Base-by-base conservation (phyloP, 2,888 invertebrate species). In the Macroteleia sp. region DNA sequence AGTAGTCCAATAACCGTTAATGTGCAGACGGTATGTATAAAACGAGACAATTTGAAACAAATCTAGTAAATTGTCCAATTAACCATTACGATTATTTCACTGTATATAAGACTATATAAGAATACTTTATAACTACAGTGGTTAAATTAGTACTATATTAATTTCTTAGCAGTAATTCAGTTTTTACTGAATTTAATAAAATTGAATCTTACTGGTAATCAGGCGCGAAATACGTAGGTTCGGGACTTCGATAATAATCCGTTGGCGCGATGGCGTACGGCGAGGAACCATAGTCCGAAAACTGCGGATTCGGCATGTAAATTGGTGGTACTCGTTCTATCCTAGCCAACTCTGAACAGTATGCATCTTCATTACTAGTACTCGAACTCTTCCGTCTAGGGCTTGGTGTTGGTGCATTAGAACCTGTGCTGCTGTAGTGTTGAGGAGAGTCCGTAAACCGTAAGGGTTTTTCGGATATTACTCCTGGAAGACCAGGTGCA, bases 391-490 rank as follows among this genome's bases (percentile, higher is more conserved):
- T 96, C 50, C 96, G 92, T 20, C 96, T 91, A 0, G 96, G 96
- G 4, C 95, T 95, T 1, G 94, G 94, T 6, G 95, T 93, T 56
- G 94, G 93, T 5, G 93, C 93, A 80, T 93, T 93, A 1, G 92
- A 92, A 57, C 91, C 90, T 44, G 92, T 93, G 3, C 92, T 90
- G 62, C 92, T 93, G 89, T 95, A 95, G 85, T 95, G 95, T 69
- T 94, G 95, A 10, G 95, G 95, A 1, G 95, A 95, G 89, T 96
- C 96, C 0, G 95, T 95, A 91, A 95, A 95, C 62, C 95, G 92
- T 50, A 95, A 91, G 0, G 96, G 95, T 83, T 95, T 94, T 36
- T 90, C 90, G 2, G 83, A 83, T 76, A 90, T 85, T 14, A 88
- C 85, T 20, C 78, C 85, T n/a, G 89, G 86, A 50, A 88, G 81